A percentile compares a stretch with the other conserved stretches of the same genome.
phyloP scores from a whole-genome alignment of 2,113 vertebrate species.

The Chaenocephalus aceratus region DNA sequence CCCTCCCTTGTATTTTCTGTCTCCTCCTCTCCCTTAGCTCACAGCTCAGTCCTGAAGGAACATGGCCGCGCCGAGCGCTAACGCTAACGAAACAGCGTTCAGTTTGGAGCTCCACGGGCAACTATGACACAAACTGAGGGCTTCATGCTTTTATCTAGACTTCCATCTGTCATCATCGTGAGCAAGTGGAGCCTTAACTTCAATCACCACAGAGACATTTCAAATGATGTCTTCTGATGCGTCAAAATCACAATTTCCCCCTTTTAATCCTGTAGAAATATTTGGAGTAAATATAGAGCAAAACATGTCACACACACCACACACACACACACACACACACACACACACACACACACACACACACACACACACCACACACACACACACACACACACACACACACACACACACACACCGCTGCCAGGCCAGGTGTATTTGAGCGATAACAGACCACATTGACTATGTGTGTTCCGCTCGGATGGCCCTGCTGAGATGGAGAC shows the following conservation, averaged over 20 bases:
- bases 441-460: conserved; percentile 61
- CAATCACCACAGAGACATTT: conserved; percentile 16
- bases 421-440: conserved; percentile 62
- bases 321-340: background rate
- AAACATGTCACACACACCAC: conserved; percentile 10
- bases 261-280: conserved; percentile 31
- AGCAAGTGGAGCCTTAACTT: background rate
- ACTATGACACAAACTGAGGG: conserved; percentile 35
- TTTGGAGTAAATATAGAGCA: conserved; percentile 32
- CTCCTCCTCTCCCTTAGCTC: conserved; percentile 37
- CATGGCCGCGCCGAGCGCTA: conserved; percentile 35
- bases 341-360: conserved; percentile 1
- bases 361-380: background rate
- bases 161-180: background rate
- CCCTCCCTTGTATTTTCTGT: conserved; percentile 31
- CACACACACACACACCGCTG: background rate
- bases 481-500: conserved; percentile 39
- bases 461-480: conserved; percentile 53
- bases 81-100: conserved; percentile 37
- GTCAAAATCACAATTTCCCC: background rate
- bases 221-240: conserved; percentile 25
- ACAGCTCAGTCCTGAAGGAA: conserved; percentile 40
- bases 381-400: too few species aligned
- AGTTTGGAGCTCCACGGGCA: conserved; percentile 37
- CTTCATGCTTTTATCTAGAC: conserved; percentile 10